Percentiles rank a stretch among this genome's conserved stretches.
These are phyloP conservation scores for Microtus montanus DNA, from an alignment of 2,113 vertebrate genomes.

Conservation along the genomic window DNA sequence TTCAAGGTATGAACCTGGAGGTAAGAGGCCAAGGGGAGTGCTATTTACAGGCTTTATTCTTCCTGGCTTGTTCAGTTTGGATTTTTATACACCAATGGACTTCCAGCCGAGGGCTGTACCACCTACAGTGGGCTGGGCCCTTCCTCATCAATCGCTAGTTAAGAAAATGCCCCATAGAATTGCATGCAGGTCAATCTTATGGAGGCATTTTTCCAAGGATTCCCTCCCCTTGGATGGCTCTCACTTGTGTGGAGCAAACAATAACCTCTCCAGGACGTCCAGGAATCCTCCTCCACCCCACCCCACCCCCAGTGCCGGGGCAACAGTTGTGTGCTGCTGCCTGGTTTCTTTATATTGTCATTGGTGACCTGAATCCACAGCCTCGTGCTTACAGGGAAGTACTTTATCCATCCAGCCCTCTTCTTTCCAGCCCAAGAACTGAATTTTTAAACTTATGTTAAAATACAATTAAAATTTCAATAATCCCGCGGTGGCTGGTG, in stretches of 20 bases:
- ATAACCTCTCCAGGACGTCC: background rate
- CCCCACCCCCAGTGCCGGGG: no score
- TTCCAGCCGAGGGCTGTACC: background rate
- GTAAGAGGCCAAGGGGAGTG: background rate
- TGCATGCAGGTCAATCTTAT: background rate
- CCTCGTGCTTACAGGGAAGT: background rate
- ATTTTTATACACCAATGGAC: background rate
- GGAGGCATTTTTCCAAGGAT: background rate
- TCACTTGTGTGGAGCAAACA: background rate
- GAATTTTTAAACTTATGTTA: background rate
- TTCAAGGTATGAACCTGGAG: background rate
- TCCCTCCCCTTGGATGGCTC: background rate
- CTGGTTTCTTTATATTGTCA: background rate
- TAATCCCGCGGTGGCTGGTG: background rate
- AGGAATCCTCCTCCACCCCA: background rate
- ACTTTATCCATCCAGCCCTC: background rate
- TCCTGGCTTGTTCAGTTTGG: background rate
- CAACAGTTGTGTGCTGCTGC: no score
- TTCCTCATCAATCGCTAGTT: background rate
- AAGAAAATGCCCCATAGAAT: background rate
- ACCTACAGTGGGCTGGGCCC: background rate
- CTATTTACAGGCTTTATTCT: background rate
- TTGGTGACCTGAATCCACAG: background rate
- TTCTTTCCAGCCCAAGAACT: background rate
- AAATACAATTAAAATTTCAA: conserved; percentile 39